Evolutionary conservation across 2,888 invertebrate genomes (phyloP), one percentile per base, ranked within the genome.

Genomic region (Nemapogon koenigi): DNA sequence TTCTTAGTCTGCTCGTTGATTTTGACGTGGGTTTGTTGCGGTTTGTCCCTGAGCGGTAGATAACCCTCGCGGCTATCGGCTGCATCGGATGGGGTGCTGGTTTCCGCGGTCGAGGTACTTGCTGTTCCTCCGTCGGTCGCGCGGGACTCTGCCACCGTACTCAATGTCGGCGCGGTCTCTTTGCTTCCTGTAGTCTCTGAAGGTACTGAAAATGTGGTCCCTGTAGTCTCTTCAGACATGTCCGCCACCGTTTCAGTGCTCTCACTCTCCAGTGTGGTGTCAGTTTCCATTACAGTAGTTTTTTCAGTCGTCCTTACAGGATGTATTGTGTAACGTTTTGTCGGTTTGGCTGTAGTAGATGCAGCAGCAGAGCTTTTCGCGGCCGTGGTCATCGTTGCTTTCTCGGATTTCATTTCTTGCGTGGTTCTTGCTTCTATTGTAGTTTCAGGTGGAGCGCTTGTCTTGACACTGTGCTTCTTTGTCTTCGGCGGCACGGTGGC

Each of bases 291-390:
- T 37, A 59, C 57, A 18, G 67, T 65, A 19, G 66, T 65, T 43
- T 65, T 63, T 45, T 64, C 67, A 42, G 75, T 71, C 18, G 68
- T 73, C 39, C 73, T 61, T 42, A 65, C 45, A 42, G 69, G 71
- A 49, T 79, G 71, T 43, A 83, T 83, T 35, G 82, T 79, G 47
- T 83, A 83, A 49, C 76, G 73, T 50, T 80, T 76, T 40, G 81
- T 72, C 32, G 83, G 73, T 39, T 69, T 62, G 45, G 59, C 59
- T 37, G 73, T 67, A 42, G 41, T 26, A 4, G 69, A 59, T 40
- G 65, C 51, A 17, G 49, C 59, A 32, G 63, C 60, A 41, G 57
- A 51, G 37, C 59, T 58, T 51, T 60, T 70, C 28, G 43, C 48
- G 32, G 62, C 57, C 32, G 59, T 59, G 33, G 61, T 54, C 33